Percentiles rank a stretch among this genome's conserved stretches.
Conservation (phyloP, 2,797 vertebrate species). For the Coregonus suidteri region DNA sequence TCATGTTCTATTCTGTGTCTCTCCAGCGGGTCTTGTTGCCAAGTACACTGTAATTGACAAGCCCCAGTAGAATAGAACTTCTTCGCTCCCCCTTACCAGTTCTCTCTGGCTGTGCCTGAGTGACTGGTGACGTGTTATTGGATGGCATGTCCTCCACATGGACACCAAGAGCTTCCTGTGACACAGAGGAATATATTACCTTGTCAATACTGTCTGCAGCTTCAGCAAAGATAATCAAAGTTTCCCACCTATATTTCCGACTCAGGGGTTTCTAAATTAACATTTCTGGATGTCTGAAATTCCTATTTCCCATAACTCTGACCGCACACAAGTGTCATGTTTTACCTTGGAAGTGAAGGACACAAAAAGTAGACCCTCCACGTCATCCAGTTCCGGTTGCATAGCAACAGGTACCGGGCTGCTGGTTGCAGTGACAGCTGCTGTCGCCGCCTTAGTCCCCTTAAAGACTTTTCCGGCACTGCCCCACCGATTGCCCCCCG, state of each 20-base stretch:
- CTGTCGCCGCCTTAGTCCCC: slow-evolving; percentile 58
- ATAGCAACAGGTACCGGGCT: slow-evolving; percentile 69
- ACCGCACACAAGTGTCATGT: not conserved
- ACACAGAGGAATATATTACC: slow-evolving; percentile 10
- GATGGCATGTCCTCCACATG: slow-evolving; percentile 55
- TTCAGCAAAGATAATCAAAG: not conserved
- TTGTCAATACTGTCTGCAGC: not conserved
- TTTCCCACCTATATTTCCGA: no score
- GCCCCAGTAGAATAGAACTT: not conserved
- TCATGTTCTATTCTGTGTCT: not conserved
- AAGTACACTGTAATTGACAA: not conserved
- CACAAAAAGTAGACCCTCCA: slow-evolving; percentile 95
- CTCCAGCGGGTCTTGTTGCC: not conserved
- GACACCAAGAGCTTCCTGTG: slow-evolving; percentile 73
- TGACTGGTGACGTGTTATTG: slow-evolving; percentile 2
- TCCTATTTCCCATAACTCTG: no score
- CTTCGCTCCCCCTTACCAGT: slow-evolving; percentile 27
- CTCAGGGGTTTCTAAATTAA: not conserved
- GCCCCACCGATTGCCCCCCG: slow-evolving; percentile 46
- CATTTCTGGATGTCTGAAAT: not conserved
- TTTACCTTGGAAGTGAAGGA: slow-evolving; percentile 93
- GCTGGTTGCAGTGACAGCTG: slow-evolving; percentile 39
- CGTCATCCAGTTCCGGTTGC: slow-evolving; percentile 92
- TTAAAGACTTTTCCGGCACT: slow-evolving; percentile 30
- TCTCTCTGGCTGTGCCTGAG: slow-evolving; percentile 14